These are phyloP conservation scores for Ornithorhynchus anatinus DNA, from an alignment of 2,113 vertebrate species.

Conservation along the genomic window DNA sequence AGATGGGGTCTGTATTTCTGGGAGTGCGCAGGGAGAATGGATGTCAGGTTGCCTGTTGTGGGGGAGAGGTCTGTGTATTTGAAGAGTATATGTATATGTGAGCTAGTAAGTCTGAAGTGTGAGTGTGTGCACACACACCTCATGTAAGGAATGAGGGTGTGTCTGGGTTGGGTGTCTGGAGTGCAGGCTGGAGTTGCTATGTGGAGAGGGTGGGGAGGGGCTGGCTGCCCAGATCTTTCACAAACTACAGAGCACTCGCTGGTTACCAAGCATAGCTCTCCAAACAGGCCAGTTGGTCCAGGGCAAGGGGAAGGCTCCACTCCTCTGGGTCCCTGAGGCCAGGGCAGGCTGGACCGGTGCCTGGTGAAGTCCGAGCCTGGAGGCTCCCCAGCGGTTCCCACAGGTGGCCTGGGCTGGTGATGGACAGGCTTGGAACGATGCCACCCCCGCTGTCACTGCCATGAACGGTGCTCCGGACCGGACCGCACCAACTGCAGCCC, in stretches of 20 bases:
- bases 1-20: too few species aligned
- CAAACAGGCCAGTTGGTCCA: neutral
- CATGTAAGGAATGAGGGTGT: too few species aligned
- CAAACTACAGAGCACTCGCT: neutral
- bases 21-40: too few species aligned
- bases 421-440: neutral
- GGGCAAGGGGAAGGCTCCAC: too few species aligned
- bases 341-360: neutral
- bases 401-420: neutral
- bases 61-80: too few species aligned
- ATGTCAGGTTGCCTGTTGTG: too few species aligned
- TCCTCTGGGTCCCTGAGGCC: too few species aligned
- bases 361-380: neutral
- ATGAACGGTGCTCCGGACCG: neutral
- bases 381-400: too few species aligned
- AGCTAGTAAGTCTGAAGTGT: too few species aligned
- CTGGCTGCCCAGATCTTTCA: neutral
- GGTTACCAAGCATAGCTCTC: slow-evolving; percentile 1
- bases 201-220: neutral
- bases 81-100: too few species aligned
- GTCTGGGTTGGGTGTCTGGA: neutral
- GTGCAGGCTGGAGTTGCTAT: slow-evolving; percentile 21
- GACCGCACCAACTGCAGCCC: neutral
- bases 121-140: too few species aligned
- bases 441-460: too few species aligned